Conservation (phyloP, 2,797 vertebrate genomes). For the Sphenodon punctatus region DNA sequence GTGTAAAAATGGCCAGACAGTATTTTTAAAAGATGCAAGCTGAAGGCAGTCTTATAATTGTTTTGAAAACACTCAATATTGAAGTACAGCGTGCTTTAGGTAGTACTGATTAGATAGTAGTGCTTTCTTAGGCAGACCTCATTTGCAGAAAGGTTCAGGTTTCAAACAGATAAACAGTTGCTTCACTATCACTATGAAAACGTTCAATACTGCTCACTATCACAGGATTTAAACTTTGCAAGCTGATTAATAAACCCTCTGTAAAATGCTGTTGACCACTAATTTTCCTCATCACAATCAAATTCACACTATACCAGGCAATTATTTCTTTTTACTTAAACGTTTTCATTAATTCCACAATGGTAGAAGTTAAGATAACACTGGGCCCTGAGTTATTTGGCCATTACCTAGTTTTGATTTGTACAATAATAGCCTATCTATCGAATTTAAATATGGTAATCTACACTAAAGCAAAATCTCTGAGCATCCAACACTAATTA, state of each 20-base stretch:
- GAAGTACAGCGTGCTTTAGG: neutral
- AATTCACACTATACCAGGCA: neutral
- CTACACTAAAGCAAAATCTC: neutral
- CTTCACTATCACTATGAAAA: neutral
- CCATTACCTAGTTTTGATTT: neutral
- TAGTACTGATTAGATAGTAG: neutral
- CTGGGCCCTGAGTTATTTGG: neutral
- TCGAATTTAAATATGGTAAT: neutral
- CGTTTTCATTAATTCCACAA: neutral
- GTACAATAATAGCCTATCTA: neutral
- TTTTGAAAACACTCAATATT: neutral
- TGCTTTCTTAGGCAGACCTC: rapidly evolving
- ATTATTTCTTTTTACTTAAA: neutral
- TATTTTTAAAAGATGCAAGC: neutral
- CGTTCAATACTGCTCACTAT: neutral
- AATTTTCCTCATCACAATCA: neutral
- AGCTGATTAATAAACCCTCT: neutral
- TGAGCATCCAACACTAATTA: neutral
- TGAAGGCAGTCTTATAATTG: neutral
- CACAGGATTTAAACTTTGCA: neutral
- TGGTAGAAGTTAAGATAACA: neutral
- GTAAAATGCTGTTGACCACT: neutral
- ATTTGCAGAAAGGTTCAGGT: neutral
- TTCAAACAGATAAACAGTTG: neutral
- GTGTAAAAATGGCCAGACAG: too few species aligned